phyloP scores from a whole-genome alignment of 2,113 vertebrate genomes.

The Cichladusa arquata region DNA sequence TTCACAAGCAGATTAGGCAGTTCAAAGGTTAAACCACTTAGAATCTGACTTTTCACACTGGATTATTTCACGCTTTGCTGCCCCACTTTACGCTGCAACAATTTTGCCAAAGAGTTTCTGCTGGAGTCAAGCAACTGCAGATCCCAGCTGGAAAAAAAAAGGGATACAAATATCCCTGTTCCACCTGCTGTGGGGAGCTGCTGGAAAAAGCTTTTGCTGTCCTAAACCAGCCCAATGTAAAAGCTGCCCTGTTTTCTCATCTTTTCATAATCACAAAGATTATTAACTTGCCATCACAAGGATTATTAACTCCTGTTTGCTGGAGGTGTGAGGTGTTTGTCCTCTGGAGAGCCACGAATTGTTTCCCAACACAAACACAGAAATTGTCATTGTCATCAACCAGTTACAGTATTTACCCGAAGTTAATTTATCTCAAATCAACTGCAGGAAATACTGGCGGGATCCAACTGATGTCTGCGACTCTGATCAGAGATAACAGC shows the following conservation, averaged over 20 bases:
- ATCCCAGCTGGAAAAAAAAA: background rate
- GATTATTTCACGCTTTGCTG: background rate
- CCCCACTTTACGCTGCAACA: background rate
- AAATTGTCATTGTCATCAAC: background rate
- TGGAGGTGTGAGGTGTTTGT: background rate
- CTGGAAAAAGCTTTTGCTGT: background rate
- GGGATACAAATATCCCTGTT: fast-evolving
- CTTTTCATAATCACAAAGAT: background rate
- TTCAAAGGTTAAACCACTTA: conserved; percentile 36
- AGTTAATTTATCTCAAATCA: background rate
- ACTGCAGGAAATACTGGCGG: background rate
- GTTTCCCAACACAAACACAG: background rate
- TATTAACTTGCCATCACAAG: background rate
- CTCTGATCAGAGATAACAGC: background rate
- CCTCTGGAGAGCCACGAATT: background rate
- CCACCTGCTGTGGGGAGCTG: background rate
- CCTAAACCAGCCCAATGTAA: background rate
- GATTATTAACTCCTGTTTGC: background rate
- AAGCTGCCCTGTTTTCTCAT: background rate
- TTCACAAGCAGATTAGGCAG: background rate
- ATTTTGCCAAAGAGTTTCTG: background rate
- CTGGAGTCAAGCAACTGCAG: background rate
- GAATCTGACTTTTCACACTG: conserved; percentile 16
- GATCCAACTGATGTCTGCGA: background rate
- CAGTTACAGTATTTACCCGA: background rate